phyloP scores from a whole-genome alignment of 2,888 invertebrate species.

The Pollenia griseotomentosa region DNA sequence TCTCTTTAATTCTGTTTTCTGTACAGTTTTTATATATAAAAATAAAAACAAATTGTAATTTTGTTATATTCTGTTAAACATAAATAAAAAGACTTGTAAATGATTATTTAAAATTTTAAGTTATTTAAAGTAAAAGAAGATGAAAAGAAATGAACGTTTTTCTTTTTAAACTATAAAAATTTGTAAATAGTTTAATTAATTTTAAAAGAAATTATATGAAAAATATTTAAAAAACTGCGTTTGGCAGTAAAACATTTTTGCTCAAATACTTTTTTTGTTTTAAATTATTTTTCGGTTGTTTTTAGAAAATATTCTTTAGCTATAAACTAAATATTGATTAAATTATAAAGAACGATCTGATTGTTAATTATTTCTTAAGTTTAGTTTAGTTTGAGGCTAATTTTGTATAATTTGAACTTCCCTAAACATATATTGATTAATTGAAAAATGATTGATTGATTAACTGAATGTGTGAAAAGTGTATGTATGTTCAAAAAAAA shows the following conservation, averaged over 20 bases:
- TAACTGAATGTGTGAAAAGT: slow-evolving; percentile 1
- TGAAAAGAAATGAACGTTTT: slow-evolving; percentile 15
- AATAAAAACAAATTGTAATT: slow-evolving; percentile 38
- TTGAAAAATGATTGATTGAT: slow-evolving; percentile 2
- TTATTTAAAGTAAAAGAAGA: slow-evolving; percentile 25
- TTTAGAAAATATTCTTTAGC: slow-evolving; percentile 63
- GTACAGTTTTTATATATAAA: slow-evolving; percentile 48
- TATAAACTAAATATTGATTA: slow-evolving; percentile 46
- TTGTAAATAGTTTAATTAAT: slow-evolving; percentile 69
- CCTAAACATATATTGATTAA: slow-evolving; percentile 46
- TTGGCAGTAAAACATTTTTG: slow-evolving; percentile 71
- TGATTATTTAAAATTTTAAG: slow-evolving; percentile 58
- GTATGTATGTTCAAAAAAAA: slow-evolving; percentile 10
- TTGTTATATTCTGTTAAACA: slow-evolving; percentile 68
- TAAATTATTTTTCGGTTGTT: slow-evolving; percentile 18
- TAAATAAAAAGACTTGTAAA: slow-evolving; percentile 65
- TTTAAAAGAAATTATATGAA: slow-evolving; percentile 13
- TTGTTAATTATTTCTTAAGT: slow-evolving; percentile 84
- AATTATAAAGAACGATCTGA: slow-evolving; percentile 63
- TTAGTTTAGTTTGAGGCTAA: slow-evolving; percentile 84
- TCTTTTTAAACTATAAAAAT: not conserved
- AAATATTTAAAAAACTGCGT: slow-evolving; percentile 44
- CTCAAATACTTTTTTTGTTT: slow-evolving; percentile 58
- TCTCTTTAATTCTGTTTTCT: slow-evolving; percentile 35
- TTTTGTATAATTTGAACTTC: slow-evolving; percentile 66